Base-by-base conservation (phyloP, 1,140 invertebrate species). In the Cydia strobilella region DNA sequence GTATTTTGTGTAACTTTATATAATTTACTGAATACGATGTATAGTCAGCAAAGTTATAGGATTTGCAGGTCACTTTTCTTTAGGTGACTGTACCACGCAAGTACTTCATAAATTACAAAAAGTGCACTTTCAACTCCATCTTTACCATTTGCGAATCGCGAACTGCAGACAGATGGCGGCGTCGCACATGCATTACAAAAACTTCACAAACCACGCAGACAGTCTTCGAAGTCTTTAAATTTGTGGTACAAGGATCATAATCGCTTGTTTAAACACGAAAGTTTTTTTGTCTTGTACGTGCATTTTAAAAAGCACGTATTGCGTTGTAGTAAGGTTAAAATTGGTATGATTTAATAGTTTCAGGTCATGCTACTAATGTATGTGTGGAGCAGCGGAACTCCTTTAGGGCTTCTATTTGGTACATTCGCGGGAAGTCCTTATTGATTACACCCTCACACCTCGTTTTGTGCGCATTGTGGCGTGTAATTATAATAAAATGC, bases 391-490 rank as follows among this genome's bases (percentile, higher is more conserved):
- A 59, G 74, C 74, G 31, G 65, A 73, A 73, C 73, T 23, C 71
- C 76, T 80, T 74, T 78, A 80, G 76, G 79, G 79, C 79, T 80
- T 80, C 79, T 77, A 74, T 78, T 80, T 80, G 23, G 25, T 59
- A 59, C 54, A 59, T 59, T 69, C 65, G 25, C 63, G 65, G 65
- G 65, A 69, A 69, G 65, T 35, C 27, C 31, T 59, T 69, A 69
- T 69, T 69, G 65, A 69, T 69, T 69, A 69, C 65, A 35, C 65
- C 65, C 65, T 69, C 65, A 69, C 65, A 69, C 65, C 65, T 69
- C 25, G 65, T 69, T 27, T 23, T 69, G 27, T 23, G n/a, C 23
- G 65, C 27, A 69, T 69, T 69, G 31, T 39, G 65, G 15, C n/a
- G 13, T 69, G 7, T 69, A 69, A 69, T 39, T 69, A 69, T 18